Conservation (phyloP, 2,888 invertebrate species). For the Seira sanloemensis region DNA sequence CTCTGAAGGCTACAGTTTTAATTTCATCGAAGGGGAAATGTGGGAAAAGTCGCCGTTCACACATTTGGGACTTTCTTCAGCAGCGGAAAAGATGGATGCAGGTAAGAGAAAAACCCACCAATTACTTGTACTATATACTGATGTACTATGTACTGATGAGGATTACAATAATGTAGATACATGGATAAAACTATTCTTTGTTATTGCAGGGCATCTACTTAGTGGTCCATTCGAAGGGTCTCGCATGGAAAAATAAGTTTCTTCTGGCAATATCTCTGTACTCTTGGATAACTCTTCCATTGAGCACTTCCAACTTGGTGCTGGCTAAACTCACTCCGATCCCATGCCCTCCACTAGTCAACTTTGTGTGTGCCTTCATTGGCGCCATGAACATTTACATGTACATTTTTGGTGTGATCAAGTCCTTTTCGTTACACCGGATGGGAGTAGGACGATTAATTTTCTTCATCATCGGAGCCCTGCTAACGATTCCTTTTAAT, state of each 20-base stretch:
- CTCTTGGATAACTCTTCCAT: slow-evolving; percentile 96
- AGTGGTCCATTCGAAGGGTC: slow-evolving; percentile 90
- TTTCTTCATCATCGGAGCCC: slow-evolving; percentile 88
- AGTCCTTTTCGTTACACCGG: slow-evolving; percentile 93
- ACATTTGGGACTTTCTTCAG: slow-evolving; percentile 94
- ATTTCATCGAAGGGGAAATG: slow-evolving; percentile 98
- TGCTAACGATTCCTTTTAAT: slow-evolving; percentile 95
- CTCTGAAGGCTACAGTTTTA: slow-evolving; percentile 92
- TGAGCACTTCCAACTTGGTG: slow-evolving; percentile 92
- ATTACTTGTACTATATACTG: background rate
- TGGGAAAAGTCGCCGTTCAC: slow-evolving; percentile 99
- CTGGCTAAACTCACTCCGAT: slow-evolving; percentile 91
- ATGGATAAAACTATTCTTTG: background rate
- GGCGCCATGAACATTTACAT: slow-evolving; percentile 97
- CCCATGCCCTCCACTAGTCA: slow-evolving; percentile 88
- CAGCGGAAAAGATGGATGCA: slow-evolving; percentile 96
- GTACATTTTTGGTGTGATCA: slow-evolving; percentile 98
- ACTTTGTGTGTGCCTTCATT: slow-evolving; percentile 92
- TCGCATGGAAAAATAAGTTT: slow-evolving; percentile 87
- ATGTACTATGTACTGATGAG: too few relatives aligned
- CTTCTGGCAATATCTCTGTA: slow-evolving; percentile 92
- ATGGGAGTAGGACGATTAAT: slow-evolving; percentile 88
- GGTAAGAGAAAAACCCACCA: slow-evolving; percentile 74
- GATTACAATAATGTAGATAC: too few relatives aligned
- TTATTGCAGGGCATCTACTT: slow-evolving; percentile 86